phyloP scores from a whole-genome alignment of 2,888 invertebrate genomes.

The Tinea trinotella region DNA sequence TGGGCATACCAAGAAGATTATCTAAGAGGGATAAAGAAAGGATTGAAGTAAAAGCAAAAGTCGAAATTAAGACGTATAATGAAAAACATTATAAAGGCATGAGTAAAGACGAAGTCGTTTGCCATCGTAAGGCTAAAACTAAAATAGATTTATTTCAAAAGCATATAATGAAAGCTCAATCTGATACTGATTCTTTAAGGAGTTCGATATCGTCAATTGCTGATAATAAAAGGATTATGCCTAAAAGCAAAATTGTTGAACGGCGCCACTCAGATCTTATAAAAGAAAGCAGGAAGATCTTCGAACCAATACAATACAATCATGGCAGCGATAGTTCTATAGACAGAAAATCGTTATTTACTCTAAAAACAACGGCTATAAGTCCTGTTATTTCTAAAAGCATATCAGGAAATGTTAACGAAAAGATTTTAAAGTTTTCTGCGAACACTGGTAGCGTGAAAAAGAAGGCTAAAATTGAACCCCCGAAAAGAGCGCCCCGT shows the following conservation, averaged over 20 bases:
- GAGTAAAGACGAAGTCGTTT: conserved; percentile 52
- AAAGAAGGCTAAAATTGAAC: conserved; percentile 31
- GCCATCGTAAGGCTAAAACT: conserved; percentile 56
- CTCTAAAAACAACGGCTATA: conserved; percentile 27
- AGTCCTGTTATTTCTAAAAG: conserved; percentile 37
- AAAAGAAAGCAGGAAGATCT: conserved; percentile 48
- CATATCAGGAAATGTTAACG: conserved; percentile 52
- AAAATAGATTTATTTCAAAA: conserved; percentile 68
- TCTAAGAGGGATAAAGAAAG: conserved; percentile 41
- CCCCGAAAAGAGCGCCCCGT: conserved; percentile 41
- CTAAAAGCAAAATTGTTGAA: conserved; percentile 10
- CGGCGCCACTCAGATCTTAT: conserved; percentile 31
- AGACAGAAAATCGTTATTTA: conserved; percentile 35
- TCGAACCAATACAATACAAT: conserved; percentile 41
- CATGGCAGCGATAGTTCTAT: conserved; percentile 37
- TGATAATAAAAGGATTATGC: conserved; percentile 33
- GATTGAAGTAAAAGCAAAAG: conserved; percentile 43
- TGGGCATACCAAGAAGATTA: conserved; percentile 48
- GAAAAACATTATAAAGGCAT: conserved; percentile 48
- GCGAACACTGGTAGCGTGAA: conserved; percentile 32
- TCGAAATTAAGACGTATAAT: conserved; percentile 57
- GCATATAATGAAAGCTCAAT: conserved; percentile 51
- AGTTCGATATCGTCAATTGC: conserved; percentile 48
- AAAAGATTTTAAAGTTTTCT: conserved; percentile 56
- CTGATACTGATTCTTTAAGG: conserved; percentile 51